Base-by-base conservation (phyloP, 2,888 invertebrate genomes). In the Dasypolia templi region DNA sequence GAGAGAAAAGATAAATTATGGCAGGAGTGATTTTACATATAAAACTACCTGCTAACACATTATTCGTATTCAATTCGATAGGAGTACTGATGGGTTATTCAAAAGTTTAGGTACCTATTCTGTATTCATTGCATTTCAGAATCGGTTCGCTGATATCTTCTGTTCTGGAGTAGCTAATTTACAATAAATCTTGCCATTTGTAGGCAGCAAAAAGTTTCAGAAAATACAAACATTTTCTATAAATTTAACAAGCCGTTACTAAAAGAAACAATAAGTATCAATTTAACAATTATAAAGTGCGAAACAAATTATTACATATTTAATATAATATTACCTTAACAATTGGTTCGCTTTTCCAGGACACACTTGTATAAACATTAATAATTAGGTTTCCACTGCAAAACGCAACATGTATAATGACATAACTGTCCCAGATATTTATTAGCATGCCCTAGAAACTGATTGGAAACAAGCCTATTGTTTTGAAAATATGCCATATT, bases 381-480 rank as follows among this genome's bases (percentile, higher is more conserved):
- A 67, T 72, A 82, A 72, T 68, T 75, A 51, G 73, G 75, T 73
- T 77, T 67, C 9, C 39, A 11, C 44, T 74, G 74, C 51, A 72
- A 58, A 62, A 51, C 39, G 26, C 66, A 68, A 72, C 69, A 68
- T n/a, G 65, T 32, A 32, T n/a, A 64, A 67, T 77, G 58, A 75
- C 59, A 78, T 78, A 69, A 63, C 35, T 26, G 85, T 44, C 59
- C 85, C 58, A 82, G 73, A 72, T 85, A 73, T 67, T 79, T 81
- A 79, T 59, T 73, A 53, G 62, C 53, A 53, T 70, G 72, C 29
- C 73, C 78, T 51, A 75, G 65, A 72, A 76, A 75, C 72, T 72
- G 55, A 81, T 81, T 86, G 72, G 26, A 77, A 83, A 81, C 72
- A 62, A 58, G 65, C 62, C 76, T 76, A 79, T 81, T 86, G 86